phyloP scores from a whole-genome alignment of 2,113 vertebrate species.

The Takifugu flavidus region DNA sequence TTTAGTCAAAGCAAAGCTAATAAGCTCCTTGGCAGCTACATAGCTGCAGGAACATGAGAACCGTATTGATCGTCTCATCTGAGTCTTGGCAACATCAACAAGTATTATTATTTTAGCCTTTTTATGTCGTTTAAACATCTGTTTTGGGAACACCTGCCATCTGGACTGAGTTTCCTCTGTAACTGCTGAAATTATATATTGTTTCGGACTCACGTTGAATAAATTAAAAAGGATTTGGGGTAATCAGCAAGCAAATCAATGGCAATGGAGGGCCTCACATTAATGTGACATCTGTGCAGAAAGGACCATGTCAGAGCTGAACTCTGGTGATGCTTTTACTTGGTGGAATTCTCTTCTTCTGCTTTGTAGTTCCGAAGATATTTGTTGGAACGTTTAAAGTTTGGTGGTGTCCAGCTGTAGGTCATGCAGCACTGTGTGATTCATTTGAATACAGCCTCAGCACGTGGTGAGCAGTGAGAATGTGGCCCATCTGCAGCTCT shows the following conservation, averaged over 20 bases:
- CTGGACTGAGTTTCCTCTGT: conserved; percentile 3
- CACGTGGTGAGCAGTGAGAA: conserved; percentile 19
- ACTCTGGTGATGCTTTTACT: not conserved
- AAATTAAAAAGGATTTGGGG: not conserved
- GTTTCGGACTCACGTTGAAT: not conserved
- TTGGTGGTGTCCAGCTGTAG: conserved; percentile 32
- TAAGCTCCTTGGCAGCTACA: too few species aligned
- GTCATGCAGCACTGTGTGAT: conserved; percentile 32
- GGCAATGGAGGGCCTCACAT: not conserved
- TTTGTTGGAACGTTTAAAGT: conserved; percentile 9
- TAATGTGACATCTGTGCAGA: too few species aligned
- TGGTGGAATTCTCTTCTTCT: not conserved
- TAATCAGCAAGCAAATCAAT: not conserved
- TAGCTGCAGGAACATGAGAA: not conserved
- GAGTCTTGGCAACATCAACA: not conserved
- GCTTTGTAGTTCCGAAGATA: not conserved
- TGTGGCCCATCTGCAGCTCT: conserved; percentile 15
- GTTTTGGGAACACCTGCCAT: not conserved
- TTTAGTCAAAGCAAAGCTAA: conserved; percentile 7
- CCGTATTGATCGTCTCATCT: not conserved
- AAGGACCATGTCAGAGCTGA: not conserved
- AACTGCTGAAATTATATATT: conserved; percentile 1
- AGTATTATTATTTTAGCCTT: too few species aligned
- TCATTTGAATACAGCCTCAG: conserved; percentile 31
- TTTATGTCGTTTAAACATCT: not conserved